A percentile compares a stretch with the other conserved stretches of the same genome.
These are phyloP conservation scores for Psittacula echo DNA, from an alignment of 2,797 vertebrate genomes.

Conservation along the genomic window DNA sequence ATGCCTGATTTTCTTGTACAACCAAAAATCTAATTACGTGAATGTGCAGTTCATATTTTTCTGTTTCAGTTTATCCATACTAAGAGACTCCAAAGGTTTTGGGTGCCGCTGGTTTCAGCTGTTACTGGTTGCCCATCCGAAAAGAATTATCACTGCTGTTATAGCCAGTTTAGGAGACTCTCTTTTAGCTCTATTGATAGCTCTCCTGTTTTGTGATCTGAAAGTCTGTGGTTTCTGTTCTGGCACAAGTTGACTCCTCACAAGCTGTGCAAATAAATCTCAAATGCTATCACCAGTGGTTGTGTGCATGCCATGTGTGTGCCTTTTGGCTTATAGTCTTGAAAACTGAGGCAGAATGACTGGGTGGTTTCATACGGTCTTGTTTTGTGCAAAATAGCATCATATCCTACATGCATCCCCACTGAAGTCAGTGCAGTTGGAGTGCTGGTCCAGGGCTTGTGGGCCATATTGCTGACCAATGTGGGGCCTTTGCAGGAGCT, in stretches of 20 bases:
- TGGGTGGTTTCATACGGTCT: rapidly evolving
- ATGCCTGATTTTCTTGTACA: slow-evolving; percentile 1
- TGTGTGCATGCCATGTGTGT: too few relatives aligned
- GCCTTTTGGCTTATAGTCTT: not conserved
- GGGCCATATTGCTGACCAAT: rapidly evolving
- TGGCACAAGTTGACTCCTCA: not conserved
- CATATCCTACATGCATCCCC: rapidly evolving
- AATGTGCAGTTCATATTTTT: slow-evolving; percentile 6
- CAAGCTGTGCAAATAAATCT: slow-evolving; percentile 37
- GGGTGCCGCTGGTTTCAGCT: not conserved
- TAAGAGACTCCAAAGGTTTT: not conserved
- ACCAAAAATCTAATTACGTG: not conserved
- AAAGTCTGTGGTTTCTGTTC: slow-evolving; percentile 22
- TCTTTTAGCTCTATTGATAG: not conserved
- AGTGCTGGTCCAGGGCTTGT: rapidly evolving
- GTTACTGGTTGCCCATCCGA: not conserved
- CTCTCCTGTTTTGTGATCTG: not conserved
- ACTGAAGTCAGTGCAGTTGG: not conserved
- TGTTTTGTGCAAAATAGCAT: not conserved
- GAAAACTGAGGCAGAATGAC: not conserved
- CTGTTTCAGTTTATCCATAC: not conserved
- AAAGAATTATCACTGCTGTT: not conserved
- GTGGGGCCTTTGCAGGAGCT: not conserved
- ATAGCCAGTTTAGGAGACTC: not conserved
- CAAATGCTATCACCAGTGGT: not conserved